Base-by-base conservation (phyloP, 2,797 vertebrate genomes). In the Thaleichthys pacificus region DNA sequence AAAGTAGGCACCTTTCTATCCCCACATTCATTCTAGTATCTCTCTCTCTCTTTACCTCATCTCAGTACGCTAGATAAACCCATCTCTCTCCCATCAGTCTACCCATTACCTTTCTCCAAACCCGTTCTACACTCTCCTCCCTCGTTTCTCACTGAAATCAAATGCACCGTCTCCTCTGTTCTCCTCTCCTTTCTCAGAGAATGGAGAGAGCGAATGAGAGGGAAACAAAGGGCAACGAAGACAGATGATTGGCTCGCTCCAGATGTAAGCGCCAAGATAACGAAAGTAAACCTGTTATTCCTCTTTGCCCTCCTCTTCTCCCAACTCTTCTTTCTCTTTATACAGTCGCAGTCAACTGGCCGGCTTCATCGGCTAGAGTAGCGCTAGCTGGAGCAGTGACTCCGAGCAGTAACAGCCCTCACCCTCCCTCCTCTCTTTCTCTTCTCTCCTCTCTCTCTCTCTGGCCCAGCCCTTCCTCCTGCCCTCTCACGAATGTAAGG, bases 401-500 rank as follows among this genome's bases (percentile, higher is more conserved):
- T 56, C 42, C 0, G 42, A 14, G 3, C 9, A 14, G 42, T 47
- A 47, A 47, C 42, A 47, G 42, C 42, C 42, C 38, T 12, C 42
- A 12, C 0, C 56, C 35, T 38, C 32, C 17, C 62, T n/a, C 30
- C 35, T 24, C 1, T 66, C 9, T 17, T 42, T 15, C 63, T 42
- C 35, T 22, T 42, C 38, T 47, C 49, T 51, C 28, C 38, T 47
- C 51, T n/a, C 51, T 56, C 51, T 56, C 32, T 66, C 35, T 24
- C 64, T 65, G 47, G 30, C 49, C 24, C 58, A n/a, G 5, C 30
- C 54, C 17, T 9, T 21, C 21, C 1, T 5, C 21, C 5, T n/a
- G 15, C 11, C 22, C 22, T 54, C 49, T 61, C 78, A 51, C 81
- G 85, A 85, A 89, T 91, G 88, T 89, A 84, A 86, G 81, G 79